Evolutionary conservation across 2,888 invertebrate species (phyloP).

Genomic region (Selenia dentaria): DNA sequence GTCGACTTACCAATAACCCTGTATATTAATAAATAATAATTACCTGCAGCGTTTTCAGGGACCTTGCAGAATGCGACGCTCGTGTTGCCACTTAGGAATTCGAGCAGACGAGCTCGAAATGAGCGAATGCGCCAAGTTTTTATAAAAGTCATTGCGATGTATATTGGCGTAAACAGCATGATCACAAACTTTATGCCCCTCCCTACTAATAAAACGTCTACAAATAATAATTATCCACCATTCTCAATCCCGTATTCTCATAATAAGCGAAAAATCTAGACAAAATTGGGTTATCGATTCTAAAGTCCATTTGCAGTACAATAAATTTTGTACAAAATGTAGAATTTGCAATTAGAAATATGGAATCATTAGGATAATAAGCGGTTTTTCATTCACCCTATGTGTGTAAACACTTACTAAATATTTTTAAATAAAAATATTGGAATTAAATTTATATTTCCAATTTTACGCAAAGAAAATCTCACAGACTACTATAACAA

Average conservation of each 20-base stretch:
- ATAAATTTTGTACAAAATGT: constrained; percentile 15
- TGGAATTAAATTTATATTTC: neutral
- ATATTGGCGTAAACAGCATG: constrained; percentile 92
- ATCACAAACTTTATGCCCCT: constrained; percentile 31
- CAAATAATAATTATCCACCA: constrained; percentile 13
- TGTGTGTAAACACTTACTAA: no score
- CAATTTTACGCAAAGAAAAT: constrained; percentile 6
- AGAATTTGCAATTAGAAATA: no score
- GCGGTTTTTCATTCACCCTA: constrained; percentile 1
- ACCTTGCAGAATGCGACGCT: constrained; percentile 86
- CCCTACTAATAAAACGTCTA: constrained; percentile 1
- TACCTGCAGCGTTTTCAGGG: constrained; percentile 80
- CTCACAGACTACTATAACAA: no score
- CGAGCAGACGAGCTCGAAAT: constrained; percentile 87
- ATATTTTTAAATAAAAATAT: no score
- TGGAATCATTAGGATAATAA: neutral
- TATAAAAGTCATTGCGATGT: constrained; percentile 92
- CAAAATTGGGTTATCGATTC: constrained; percentile 74
- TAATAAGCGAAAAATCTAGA: constrained; percentile 18
- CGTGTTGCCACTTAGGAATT: constrained; percentile 83
- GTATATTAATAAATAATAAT: neutral
- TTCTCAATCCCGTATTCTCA: constrained; percentile 27
- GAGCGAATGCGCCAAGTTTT: constrained; percentile 92
- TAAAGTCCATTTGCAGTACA: constrained; percentile 60
- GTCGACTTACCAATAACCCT: no score